Evolutionary conservation across 2,113 vertebrate species (phyloP).

Genomic region (Calypte anna): DNA sequence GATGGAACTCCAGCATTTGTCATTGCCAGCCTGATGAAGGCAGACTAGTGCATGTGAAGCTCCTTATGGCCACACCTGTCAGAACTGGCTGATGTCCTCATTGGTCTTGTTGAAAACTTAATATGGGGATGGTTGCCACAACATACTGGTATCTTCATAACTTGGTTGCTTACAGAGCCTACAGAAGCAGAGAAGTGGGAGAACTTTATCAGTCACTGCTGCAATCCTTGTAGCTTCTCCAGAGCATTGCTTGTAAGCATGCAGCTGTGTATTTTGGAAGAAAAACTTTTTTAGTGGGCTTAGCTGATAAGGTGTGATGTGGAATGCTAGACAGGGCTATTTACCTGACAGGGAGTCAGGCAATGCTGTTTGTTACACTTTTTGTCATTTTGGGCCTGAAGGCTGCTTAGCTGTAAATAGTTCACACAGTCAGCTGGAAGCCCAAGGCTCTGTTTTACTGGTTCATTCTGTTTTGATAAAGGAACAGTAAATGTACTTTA

Average conservation of each 20-base stretch:
- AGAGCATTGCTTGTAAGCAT: not conserved
- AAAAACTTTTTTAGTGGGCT: not conserved
- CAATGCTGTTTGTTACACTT: not conserved
- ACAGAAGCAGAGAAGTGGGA: not conserved
- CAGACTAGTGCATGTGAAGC: not conserved
- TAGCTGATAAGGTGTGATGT: not conserved
- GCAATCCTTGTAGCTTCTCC: not conserved
- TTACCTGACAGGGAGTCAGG: not conserved
- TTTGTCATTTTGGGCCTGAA: not conserved
- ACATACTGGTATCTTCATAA: not conserved
- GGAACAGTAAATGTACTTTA: not conserved
- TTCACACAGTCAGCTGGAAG: not conserved
- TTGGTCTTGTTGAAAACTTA: not conserved
- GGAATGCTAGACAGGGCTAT: not conserved
- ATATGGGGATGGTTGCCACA: not conserved
- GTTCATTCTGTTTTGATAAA: not conserved
- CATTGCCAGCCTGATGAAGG: not conserved
- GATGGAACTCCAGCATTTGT: not conserved
- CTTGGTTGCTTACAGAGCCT: not conserved
- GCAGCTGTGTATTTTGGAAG: not conserved
- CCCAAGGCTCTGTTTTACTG: not conserved
- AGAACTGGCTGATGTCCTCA: not conserved
- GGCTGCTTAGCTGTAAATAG: not conserved
- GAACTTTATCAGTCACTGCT: not conserved
- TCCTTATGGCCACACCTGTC: not conserved